phyloP scores from a whole-genome alignment of 1,140 invertebrate species.

The Drosophila parabipectinata region DNA sequence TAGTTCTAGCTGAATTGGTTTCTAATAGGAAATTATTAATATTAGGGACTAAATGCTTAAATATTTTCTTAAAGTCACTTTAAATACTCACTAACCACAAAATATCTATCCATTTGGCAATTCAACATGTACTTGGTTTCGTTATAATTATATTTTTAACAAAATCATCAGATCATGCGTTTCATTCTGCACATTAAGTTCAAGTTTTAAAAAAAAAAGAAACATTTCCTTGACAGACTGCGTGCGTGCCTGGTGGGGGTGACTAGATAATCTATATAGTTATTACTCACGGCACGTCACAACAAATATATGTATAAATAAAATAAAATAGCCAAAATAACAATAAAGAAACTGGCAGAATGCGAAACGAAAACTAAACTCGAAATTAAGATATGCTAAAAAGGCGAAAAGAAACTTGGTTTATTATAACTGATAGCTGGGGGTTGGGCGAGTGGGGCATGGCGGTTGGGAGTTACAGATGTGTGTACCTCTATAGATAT shows the following conservation, averaged over 20 bases:
- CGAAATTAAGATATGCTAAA: conserved; percentile 75
- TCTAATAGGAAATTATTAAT: no score
- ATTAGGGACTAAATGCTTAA: no score
- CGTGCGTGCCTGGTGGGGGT: conserved; percentile 49
- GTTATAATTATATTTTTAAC: conserved; percentile 7
- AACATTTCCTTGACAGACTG: conserved; percentile 47
- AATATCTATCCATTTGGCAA: no score
- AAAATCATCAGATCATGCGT: conserved; percentile 12
- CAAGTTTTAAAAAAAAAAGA: conserved; percentile 10
- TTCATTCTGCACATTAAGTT: conserved; percentile 29
- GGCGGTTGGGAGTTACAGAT: conserved; percentile 11
- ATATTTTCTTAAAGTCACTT: no score
- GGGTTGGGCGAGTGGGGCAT: not conserved
- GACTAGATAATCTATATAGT: conserved; percentile 63
- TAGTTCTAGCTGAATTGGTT: conserved; percentile 35
- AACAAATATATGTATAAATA: conserved; percentile 66
- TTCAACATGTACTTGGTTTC: not conserved
- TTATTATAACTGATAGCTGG: conserved; percentile 33
- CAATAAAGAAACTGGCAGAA: conserved; percentile 22
- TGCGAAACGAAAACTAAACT: conserved; percentile 66
- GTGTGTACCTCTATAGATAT: not conserved
- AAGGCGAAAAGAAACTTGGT: conserved; percentile 61
- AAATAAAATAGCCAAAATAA: conserved; percentile 12
- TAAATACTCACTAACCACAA: conserved; percentile 16
- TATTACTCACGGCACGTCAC: conserved; percentile 79